A percentile compares a stretch with the other conserved stretches of the same genome.
phyloP scores from a whole-genome alignment of 2,797 vertebrate species.

The Leptoclinus maculatus region DNA sequence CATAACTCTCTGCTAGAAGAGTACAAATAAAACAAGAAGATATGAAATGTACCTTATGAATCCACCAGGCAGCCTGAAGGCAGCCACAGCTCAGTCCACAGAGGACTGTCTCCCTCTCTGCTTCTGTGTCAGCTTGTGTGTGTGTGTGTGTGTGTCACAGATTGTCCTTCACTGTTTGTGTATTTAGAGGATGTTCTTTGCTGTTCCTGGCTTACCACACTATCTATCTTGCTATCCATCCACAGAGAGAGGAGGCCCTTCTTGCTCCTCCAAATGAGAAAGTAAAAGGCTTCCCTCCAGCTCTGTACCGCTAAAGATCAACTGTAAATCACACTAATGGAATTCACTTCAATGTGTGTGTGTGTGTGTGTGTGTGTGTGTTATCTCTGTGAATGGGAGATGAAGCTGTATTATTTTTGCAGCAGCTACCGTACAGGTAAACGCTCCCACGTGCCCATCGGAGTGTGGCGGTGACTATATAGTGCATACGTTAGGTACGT shows the following conservation, averaged over 20 bases:
- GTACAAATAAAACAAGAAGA: not conserved
- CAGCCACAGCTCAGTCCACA: not conserved
- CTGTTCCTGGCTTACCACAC: constrained; percentile 15
- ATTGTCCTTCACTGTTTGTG: constrained; percentile 27
- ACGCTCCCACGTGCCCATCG: constrained; percentile 22
- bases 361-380: constrained; percentile 7
- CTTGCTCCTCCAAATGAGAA: constrained; percentile 56
- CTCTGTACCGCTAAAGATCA: constrained; percentile 53
- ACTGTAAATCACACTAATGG: constrained; percentile 64
- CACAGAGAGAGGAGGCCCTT: constrained; percentile 23
- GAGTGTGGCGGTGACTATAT: constrained; percentile 50
- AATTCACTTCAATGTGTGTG: constrained; percentile 30
- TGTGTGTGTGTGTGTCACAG: constrained; percentile 4
- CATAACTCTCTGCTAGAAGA: not conserved
- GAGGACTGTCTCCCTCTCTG: not conserved
- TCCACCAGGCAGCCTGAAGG: not conserved
- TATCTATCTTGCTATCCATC: constrained; percentile 45
- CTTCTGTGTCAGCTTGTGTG: not conserved
- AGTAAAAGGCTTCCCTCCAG: constrained; percentile 56
- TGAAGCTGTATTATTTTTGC: constrained; percentile 51
- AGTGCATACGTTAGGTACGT: constrained; percentile 46
- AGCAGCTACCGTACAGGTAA: constrained; percentile 41
- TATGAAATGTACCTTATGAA: not conserved
- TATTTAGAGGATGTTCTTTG: constrained; percentile 41
- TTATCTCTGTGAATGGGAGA: constrained; percentile 43